Conservation (phyloP, 2,797 vertebrate genomes). For the Crocidura indochinensis region DNA sequence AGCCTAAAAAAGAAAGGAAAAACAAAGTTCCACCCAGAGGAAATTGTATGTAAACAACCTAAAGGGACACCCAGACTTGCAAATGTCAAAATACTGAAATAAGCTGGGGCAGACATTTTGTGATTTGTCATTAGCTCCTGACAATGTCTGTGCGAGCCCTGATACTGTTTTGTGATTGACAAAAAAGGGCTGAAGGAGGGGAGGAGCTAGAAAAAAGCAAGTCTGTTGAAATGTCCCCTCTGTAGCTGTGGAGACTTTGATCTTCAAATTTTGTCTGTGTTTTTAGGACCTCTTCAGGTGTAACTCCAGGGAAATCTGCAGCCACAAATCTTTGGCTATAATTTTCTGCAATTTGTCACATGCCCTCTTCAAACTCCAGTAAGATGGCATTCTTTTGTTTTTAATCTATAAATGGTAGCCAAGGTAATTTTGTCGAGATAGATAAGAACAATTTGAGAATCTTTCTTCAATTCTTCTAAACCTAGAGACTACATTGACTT, state of each 20-base stretch:
- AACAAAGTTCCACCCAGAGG: slow-evolving; percentile 86
- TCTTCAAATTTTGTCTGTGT: slow-evolving; percentile 77
- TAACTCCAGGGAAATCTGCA: slow-evolving; percentile 76
- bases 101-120: slow-evolving; percentile 42
- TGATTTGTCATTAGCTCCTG: slow-evolving; percentile 55
- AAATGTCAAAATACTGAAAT: slow-evolving; percentile 58
- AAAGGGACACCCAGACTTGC: slow-evolving; percentile 52
- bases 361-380: slow-evolving; percentile 80
- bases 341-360: slow-evolving; percentile 86
- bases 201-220: slow-evolving; percentile 68
- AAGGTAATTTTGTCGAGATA: slow-evolving; percentile 71
- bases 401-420: slow-evolving; percentile 38
- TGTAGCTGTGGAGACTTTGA: slow-evolving; percentile 70
- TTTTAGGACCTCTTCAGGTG: slow-evolving; percentile 40
- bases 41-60: slow-evolving; percentile 85
- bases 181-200: slow-evolving; percentile 51
- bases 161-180: slow-evolving; percentile 73
- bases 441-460: slow-evolving; percentile 63
- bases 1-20: slow-evolving; percentile 84
- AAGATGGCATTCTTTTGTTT: slow-evolving; percentile 79
- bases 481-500: background rate
- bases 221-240: slow-evolving; percentile 58
- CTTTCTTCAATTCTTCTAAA: slow-evolving; percentile 59
- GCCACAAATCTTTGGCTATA: slow-evolving; percentile 80
- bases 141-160: slow-evolving; percentile 68